Conservation (phyloP, 2,113 vertebrate genomes). For the Dipodomys spectabilis region DNA sequence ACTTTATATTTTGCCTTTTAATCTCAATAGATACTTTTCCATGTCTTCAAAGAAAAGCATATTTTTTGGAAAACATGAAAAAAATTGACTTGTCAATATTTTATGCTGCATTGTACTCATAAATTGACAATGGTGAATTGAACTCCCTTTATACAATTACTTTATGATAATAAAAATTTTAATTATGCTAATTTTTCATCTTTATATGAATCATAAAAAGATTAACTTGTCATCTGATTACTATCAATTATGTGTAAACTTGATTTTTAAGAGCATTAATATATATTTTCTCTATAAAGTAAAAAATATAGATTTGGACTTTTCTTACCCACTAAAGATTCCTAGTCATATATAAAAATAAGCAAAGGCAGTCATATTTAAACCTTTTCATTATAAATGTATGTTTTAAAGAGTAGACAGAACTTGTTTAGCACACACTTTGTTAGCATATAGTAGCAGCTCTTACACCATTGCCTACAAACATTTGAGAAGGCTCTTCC, state of each 20-base stretch:
- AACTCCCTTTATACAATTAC: too few species aligned
- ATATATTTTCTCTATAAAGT: not conserved
- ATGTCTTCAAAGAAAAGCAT: not conserved
- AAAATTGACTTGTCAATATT: not conserved
- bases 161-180: too few species aligned
- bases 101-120: not conserved
- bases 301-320: not conserved
- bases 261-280: not conserved
- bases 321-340: not conserved
- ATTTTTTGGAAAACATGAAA: not conserved
- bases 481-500: not conserved
- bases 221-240: not conserved
- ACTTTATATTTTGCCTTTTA: not conserved
- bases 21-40: not conserved
- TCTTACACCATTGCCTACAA: not conserved
- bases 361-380: not conserved
- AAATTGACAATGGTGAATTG: too few species aligned
- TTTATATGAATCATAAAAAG: constrained; percentile 10
- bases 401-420: not conserved
- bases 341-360: not conserved
- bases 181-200: not conserved
- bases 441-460: not conserved
- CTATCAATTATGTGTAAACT: not conserved
- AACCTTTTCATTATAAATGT: not conserved
- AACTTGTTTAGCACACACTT: not conserved